Conservation (phyloP, 2,113 vertebrate genomes). For the Lophura nycthemera region DNA sequence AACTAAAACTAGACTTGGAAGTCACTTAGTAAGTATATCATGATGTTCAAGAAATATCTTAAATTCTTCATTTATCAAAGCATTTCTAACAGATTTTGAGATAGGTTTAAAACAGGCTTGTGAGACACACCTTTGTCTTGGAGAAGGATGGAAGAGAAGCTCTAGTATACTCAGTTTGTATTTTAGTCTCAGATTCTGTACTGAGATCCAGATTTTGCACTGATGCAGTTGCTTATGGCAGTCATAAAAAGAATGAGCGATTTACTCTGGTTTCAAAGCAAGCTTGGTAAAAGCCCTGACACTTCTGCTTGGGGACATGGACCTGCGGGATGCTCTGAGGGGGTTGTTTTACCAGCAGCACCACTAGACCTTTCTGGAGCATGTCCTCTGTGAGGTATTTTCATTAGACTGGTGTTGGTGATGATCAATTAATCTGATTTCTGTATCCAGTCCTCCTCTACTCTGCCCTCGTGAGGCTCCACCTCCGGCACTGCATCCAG, state of each 20-base stretch:
- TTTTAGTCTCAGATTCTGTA: background rate
- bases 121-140: background rate
- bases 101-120: background rate
- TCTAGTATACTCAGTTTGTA: background rate
- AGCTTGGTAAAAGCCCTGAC: background rate
- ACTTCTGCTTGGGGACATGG: background rate
- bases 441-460: background rate
- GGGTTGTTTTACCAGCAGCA: background rate
- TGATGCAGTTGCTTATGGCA: background rate
- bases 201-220: background rate
- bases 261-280: background rate
- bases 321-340: background rate
- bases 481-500: background rate
- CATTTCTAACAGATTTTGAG: constrained; percentile 35
- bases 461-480: background rate
- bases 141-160: background rate
- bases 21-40: constrained; percentile 31
- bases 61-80: constrained; percentile 58
- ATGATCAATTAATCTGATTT: background rate
- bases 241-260: background rate
- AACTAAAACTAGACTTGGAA: constrained; percentile 48
- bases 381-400: background rate
- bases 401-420: background rate
- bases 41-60: constrained; percentile 27
- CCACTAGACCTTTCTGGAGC: background rate